phyloP scores from a whole-genome alignment of 2,113 vertebrate species.

The Taxidea taxus region DNA sequence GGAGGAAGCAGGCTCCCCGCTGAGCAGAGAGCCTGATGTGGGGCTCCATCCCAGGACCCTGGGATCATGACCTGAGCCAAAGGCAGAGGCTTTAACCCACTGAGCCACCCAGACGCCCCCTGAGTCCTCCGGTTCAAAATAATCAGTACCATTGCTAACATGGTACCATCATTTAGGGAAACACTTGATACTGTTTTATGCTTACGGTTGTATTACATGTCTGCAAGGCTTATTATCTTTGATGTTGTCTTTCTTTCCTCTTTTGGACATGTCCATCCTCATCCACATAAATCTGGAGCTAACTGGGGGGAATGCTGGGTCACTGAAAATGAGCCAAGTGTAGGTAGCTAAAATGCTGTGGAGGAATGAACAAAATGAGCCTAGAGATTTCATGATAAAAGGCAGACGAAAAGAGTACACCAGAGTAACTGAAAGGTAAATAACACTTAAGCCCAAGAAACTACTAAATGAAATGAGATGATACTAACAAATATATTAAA shows the following conservation, averaged over 20 bases:
- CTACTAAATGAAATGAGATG: conserved; percentile 11
- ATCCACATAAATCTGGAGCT: neutral
- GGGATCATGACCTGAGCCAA: no score
- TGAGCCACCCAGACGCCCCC: no score
- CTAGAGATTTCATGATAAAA: conserved; percentile 44
- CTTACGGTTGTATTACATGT: neutral
- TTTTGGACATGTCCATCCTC: neutral
- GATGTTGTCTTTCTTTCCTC: neutral
- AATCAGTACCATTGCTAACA: neutral
- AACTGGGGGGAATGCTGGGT: neutral
- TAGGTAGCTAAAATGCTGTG: neutral
- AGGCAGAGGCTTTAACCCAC: no score
- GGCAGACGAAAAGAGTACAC: conserved; percentile 8
- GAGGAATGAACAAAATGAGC: neutral
- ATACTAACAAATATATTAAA: conserved; percentile 28
- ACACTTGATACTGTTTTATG: neutral
- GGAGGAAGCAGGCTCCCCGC: no score
- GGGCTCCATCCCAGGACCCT: no score
- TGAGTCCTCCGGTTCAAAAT: neutral
- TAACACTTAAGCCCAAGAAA: conserved; percentile 35
- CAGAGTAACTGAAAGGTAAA: conserved; percentile 25
- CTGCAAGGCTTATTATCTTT: neutral
- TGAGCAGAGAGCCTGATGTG: no score
- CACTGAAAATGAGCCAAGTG: neutral
- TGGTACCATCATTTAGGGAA: neutral